These are phyloP conservation scores for Thamnophis elegans DNA, from an alignment of 2,797 vertebrate species.

Conservation along the genomic window DNA sequence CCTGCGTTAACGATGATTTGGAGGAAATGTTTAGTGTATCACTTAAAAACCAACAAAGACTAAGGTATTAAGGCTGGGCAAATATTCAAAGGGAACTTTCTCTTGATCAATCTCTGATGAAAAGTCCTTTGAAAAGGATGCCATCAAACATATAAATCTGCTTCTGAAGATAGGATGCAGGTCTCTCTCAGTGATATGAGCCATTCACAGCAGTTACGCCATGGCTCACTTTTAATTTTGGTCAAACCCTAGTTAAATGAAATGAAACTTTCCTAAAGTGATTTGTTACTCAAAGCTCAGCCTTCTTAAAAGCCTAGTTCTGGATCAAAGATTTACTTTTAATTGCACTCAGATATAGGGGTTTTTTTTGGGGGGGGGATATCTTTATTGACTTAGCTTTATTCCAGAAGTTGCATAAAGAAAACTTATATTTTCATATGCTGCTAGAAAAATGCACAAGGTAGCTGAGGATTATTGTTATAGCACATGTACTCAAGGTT, in stretches of 20 bases:
- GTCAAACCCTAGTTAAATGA: neutral
- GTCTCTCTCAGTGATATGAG: neutral
- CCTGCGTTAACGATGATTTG: neutral
- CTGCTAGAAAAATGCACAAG: neutral
- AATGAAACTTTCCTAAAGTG: neutral
- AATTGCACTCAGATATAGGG: neutral
- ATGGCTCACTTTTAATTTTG: neutral
- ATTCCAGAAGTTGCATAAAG: too few species aligned
- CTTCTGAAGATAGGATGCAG: neutral
- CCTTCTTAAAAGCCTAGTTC: neutral
- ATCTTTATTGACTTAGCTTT: too few species aligned
- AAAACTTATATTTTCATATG: neutral
- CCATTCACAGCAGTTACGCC: too few species aligned
- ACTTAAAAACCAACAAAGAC: neutral
- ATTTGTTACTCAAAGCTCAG: neutral
- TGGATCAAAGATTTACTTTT: neutral
- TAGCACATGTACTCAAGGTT: too few species aligned
- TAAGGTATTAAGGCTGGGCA: neutral
- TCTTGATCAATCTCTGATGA: neutral
- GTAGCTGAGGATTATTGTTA: too few species aligned
- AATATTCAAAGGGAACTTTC: neutral
- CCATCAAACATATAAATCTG: neutral
- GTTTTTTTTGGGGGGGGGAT: neutral
- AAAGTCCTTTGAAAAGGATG: neutral
- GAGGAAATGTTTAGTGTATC: neutral